Conservation (phyloP, 2,113 vertebrate genomes). For the Recurvirostra avosetta region DNA sequence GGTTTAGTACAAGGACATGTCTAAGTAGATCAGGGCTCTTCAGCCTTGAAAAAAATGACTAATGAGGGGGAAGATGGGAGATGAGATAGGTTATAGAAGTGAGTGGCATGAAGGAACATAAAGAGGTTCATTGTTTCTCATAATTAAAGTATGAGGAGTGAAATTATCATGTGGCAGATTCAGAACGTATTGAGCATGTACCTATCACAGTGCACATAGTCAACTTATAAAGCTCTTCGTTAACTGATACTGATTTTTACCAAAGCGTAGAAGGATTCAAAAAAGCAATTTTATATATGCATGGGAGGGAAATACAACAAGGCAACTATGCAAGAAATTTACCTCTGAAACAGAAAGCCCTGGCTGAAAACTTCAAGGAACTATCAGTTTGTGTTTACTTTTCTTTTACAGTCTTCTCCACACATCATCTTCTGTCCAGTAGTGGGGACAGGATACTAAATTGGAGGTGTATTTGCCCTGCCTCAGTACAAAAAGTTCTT, state of each 20-base stretch:
- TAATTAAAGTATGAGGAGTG: not conserved
- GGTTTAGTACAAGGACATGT: not conserved
- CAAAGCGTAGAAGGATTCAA: not conserved
- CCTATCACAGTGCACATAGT: not conserved
- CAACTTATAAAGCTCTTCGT: not conserved
- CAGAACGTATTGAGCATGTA: not conserved
- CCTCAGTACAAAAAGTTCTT: not conserved
- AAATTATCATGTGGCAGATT: not conserved
- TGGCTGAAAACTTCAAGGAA: not conserved
- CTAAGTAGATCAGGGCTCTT: not conserved
- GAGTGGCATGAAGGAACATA: not conserved
- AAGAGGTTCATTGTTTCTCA: not conserved
- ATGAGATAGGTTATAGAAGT: not conserved
- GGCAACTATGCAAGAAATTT: not conserved
- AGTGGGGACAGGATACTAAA: not conserved
- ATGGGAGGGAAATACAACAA: not conserved
- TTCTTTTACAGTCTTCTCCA: not conserved
- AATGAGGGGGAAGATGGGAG: not conserved
- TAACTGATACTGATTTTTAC: not conserved
- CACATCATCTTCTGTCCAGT: not conserved
- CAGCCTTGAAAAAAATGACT: not conserved
- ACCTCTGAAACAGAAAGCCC: not conserved
- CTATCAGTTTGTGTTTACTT: not conserved
- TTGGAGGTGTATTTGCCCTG: not conserved
- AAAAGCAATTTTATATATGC: not conserved